Base-by-base conservation (phyloP, 2,797 vertebrate species). In the Jordanella pulchra region DNA sequence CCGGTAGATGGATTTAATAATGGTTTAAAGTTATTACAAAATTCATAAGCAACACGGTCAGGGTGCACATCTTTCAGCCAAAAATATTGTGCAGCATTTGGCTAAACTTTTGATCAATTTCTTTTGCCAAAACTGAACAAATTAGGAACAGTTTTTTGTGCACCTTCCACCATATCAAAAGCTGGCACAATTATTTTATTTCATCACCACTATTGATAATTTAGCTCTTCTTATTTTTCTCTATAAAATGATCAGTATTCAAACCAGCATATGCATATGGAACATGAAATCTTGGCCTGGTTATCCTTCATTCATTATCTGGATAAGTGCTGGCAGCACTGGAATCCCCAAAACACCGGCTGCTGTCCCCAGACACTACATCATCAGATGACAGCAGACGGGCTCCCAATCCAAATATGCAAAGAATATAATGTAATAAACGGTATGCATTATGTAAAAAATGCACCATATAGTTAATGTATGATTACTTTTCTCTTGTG, bases 271-370 rank as follows among this genome's bases (percentile, higher is more conserved):
- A 48, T 53, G n/a, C 3, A n/a, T 48, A 42, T 25, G 7, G 17
- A 71, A 50, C 45, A 71, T 23, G n/a, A 30, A 65, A 18, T 47
- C 14, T 54, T 45, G 27, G 25, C 12, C 27, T 47, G 27, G 4
- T n/a, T 72, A 18, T 45, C 63, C 42, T 53, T 56, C 25, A 72
- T 72, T 65, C 50, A 65, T 72, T 47, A 72, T n/a, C 48, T 44
- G 50, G 60, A 64, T 30, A 48, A 50, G 56, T 25, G 44, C 32
- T 71, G 47, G 69, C 56, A 39, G 47, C 5, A 23, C 11, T 18
- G 17, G 32, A 65, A 54, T 39, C 48, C 35, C 71, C 53, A 9
- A 72, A 72, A 55, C 71, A 65, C 28, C 23, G 18, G 27, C 71
- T 23, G 50, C 50, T 72, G 35, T 55, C 21, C 63, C 21, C 42